These are phyloP conservation scores for Apamea crenata DNA, from an alignment of 2,888 invertebrate genomes.

Conservation along the genomic window DNA sequence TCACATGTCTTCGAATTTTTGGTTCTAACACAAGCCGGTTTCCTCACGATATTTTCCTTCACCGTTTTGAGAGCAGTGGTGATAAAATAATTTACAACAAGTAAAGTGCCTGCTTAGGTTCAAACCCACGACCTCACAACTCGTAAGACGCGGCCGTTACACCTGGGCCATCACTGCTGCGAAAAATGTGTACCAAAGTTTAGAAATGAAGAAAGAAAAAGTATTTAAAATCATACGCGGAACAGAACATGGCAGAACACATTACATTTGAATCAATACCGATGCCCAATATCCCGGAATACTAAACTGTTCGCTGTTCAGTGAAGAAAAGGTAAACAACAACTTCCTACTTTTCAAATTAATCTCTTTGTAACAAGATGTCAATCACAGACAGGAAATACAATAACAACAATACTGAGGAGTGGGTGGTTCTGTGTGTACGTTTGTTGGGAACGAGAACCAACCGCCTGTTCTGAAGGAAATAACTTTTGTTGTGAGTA, in stretches of 20 bases:
- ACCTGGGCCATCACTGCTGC: too few species aligned
- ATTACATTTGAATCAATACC: neutral
- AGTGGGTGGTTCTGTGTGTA: neutral
- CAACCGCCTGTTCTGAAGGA: neutral
- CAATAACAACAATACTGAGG: constrained; percentile 26
- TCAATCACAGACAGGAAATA: constrained; percentile 35
- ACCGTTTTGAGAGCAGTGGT: too few species aligned
- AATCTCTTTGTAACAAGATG: constrained; percentile 33
- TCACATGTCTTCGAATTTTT: too few species aligned
- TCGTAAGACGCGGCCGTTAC: too few species aligned
- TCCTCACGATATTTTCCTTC: too few species aligned
- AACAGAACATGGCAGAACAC: neutral
- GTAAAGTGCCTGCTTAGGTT: too few species aligned
- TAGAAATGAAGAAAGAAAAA: too few species aligned
- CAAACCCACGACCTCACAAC: too few species aligned
- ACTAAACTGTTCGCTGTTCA: neutral
- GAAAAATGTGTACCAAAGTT: neutral
- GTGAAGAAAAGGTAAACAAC: constrained; percentile 2
- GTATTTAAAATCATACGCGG: neutral
- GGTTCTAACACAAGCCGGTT: too few species aligned
- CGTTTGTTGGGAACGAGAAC: neutral
- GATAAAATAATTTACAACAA: too few species aligned
- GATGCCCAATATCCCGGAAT: neutral
- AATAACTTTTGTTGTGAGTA: neutral
- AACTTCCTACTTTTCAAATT: constrained; percentile 30